Evolutionary conservation across 2,888 invertebrate genomes (phyloP).

Genomic region (Cerastis leucographa): DNA sequence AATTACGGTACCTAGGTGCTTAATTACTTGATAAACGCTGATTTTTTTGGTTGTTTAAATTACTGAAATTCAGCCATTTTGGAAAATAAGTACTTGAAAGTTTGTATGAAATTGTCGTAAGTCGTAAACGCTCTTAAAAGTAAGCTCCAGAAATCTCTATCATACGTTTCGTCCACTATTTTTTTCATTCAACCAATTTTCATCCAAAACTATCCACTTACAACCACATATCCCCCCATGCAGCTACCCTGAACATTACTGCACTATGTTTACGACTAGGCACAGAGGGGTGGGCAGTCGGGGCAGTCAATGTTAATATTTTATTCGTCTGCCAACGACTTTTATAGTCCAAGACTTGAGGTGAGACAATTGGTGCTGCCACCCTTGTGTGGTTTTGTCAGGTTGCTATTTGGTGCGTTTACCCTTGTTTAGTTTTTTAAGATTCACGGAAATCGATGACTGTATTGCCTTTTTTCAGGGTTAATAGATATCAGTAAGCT

Average conservation of each 20-base stretch:
- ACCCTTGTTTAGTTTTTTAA: slow-evolving; percentile 15
- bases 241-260: slow-evolving; percentile 50
- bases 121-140: too few relatives aligned
- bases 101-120: too few relatives aligned
- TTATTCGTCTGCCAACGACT: slow-evolving; percentile 69
- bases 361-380: slow-evolving; percentile 59
- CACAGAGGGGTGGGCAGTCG: slow-evolving; percentile 48
- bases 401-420: slow-evolving; percentile 23
- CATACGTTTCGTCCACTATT: background rate
- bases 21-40: too few relatives aligned
- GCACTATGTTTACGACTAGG: slow-evolving; percentile 67
- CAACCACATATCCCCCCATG: slow-evolving; percentile 13
- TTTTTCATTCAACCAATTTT: slow-evolving; percentile 1
- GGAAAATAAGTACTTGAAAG: too few relatives aligned
- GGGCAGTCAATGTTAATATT: slow-evolving; percentile 70
- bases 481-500: too few relatives aligned
- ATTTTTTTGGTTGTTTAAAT: too few relatives aligned
- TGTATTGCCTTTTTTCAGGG: background rate
- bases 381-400: slow-evolving; percentile 31
- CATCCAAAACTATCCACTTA: background rate
- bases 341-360: slow-evolving; percentile 67
- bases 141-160: background rate
- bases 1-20: too few relatives aligned
- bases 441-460: background rate
- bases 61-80: too few relatives aligned